Conservation (phyloP, 2,888 invertebrate genomes). For the Petrolisthes manimaculis region DNA sequence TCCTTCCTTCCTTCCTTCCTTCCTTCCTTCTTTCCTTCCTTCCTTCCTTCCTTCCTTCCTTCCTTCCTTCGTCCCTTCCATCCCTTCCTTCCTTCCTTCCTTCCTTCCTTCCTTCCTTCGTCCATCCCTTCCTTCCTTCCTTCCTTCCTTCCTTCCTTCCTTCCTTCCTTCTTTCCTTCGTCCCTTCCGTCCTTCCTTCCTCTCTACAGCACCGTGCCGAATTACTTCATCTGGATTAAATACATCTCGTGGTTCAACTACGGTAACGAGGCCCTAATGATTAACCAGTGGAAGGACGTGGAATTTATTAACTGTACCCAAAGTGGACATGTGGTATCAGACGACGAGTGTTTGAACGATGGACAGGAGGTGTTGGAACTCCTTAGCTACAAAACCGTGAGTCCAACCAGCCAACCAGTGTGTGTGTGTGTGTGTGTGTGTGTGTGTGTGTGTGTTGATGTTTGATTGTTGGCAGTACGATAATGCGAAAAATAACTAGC, state of each 20-base stretch:
- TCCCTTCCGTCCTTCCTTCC: no score
- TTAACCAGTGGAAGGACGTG: slow-evolving; percentile 70
- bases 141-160: slow-evolving; percentile 15
- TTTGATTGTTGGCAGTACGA: no score
- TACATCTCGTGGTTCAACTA: slow-evolving; percentile 71
- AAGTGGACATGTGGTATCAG: slow-evolving; percentile 73
- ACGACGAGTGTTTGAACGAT: slow-evolving; percentile 82
- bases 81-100: no score
- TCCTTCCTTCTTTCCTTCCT: not conserved
- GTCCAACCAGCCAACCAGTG: slow-evolving; percentile 42
- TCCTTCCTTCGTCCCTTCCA: no score
- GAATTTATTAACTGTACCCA: slow-evolving; percentile 67
- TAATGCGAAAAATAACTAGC: no score
- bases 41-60: not conserved
- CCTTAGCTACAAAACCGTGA: slow-evolving; percentile 81
- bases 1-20: not conserved
- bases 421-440: not conserved
- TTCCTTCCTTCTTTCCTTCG: no score
- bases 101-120: not conserved
- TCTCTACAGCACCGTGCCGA: slow-evolving; percentile 67
- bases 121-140: not conserved
- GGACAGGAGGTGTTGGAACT: slow-evolving; percentile 79
- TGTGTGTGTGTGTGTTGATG: not conserved
- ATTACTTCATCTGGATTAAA: slow-evolving; percentile 68
- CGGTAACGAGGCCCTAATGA: slow-evolving; percentile 69